A percentile compares a stretch with the other conserved stretches of the same genome.
phyloP scores from a whole-genome alignment of 2,113 vertebrate genomes.

The Callopanchax toddi region DNA sequence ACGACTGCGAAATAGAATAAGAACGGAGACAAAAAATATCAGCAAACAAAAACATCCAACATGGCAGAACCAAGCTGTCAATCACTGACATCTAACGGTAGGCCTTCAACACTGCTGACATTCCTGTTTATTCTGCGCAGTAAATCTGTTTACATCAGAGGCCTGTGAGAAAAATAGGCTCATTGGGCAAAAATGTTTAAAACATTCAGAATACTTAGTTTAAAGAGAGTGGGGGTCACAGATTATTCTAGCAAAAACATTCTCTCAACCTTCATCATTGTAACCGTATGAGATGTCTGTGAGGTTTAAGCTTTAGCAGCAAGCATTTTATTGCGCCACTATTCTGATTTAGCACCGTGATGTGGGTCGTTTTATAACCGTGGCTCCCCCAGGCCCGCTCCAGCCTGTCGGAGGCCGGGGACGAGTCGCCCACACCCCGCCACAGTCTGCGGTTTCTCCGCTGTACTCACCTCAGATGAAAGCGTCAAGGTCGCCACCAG shows the following conservation, averaged over 20 bases:
- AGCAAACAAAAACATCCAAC: slow-evolving; percentile 38
- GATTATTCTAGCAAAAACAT: too few relatives aligned
- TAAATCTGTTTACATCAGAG: slow-evolving; percentile 1
- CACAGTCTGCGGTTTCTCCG: slow-evolving; percentile 22
- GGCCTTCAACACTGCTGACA: slow-evolving; percentile 41
- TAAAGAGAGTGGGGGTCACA: not conserved
- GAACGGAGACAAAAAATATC: not conserved
- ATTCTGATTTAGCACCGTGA: too few relatives aligned
- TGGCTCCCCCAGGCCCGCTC: not conserved
- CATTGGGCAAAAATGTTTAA: not conserved
- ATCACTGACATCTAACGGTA: slow-evolving; percentile 62
- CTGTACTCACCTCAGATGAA: slow-evolving; percentile 78
- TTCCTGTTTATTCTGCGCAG: slow-evolving; percentile 30
- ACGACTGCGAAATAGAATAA: not conserved
- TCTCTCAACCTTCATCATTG: too few relatives aligned
- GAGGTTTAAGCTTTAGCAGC: too few relatives aligned
- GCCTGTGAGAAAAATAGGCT: not conserved
- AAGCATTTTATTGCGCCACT: too few relatives aligned
- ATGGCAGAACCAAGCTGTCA: slow-evolving; percentile 42
- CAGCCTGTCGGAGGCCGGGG: not conserved
- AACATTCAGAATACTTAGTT: not conserved
- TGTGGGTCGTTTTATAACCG: too few relatives aligned
- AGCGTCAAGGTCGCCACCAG: slow-evolving; percentile 78
- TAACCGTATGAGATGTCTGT: too few relatives aligned
- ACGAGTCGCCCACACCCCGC: not conserved